Conservation (phyloP, 2,113 vertebrate species). For the Cebidichthys violaceus region DNA sequence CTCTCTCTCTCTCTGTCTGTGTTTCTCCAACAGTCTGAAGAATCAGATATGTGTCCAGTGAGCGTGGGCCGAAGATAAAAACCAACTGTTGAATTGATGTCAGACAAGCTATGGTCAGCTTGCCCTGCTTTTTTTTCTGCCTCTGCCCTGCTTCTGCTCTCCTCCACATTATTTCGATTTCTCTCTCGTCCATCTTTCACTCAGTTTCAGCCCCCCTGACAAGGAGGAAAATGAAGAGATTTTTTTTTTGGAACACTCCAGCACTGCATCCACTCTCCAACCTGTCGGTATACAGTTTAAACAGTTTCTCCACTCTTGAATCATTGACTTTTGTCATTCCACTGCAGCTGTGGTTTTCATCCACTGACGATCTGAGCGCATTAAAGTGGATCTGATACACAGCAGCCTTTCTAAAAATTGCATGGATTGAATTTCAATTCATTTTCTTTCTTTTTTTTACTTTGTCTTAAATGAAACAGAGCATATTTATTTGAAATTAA, state of each 20-base stretch:
- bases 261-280: conserved; percentile 41
- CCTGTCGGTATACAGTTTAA: conserved; percentile 10
- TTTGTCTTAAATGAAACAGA: conserved; percentile 50
- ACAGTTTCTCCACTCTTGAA: conserved; percentile 36
- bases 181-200: conserved; percentile 40
- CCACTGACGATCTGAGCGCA: conserved; percentile 32
- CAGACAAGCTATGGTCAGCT: conserved; percentile 84
- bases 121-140: conserved; percentile 77
- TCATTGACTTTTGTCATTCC: conserved; percentile 42
- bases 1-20: conserved; percentile 25
- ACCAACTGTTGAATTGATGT: conserved; percentile 84
- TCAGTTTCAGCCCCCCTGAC: conserved; percentile 26
- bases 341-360: conserved; percentile 47
- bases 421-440: conserved; percentile 57
- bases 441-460: conserved; percentile 36
- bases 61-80: conserved; percentile 53
- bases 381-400: conserved; percentile 42
- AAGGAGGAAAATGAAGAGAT: conserved; percentile 23
- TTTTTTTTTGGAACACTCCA: conserved; percentile 22
- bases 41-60: conserved; percentile 86
- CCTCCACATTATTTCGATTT: conserved; percentile 33
- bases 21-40: conserved; percentile 80
- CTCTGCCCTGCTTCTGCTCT: conserved; percentile 61
- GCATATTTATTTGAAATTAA: conserved; percentile 36
- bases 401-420: conserved; percentile 56